Evolutionary conservation across 2,113 vertebrate species (phyloP), one percentile per base, ranked within the genome.

Genomic region (Clinocottus analis): DNA sequence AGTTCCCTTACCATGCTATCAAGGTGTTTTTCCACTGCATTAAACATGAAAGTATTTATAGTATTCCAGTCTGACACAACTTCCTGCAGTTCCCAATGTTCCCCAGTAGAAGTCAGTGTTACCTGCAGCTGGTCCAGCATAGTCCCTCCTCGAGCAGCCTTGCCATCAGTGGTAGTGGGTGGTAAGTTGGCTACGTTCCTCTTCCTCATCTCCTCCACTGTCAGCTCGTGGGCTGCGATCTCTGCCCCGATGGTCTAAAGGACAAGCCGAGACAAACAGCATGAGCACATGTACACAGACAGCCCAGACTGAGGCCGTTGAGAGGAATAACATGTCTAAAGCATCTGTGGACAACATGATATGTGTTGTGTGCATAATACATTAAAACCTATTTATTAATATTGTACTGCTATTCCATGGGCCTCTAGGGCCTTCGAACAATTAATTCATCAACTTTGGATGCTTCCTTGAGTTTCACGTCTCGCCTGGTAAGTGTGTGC

Each of bases 81-180:
- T 53, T 14, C 7, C 12, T 82, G 68, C 65, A 80, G 47, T 29
- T 80, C 16, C 43, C 3, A 0, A 12, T 25, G n/a, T 55, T 75
- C 13, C 47, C 90, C 91, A 92, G 75, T 21, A 84, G 93, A 63
- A 43, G 89, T 70, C 92, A 92, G 77, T 83, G 80, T 91, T 93
- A 99, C 98, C 98, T 99, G 98, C 21, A 99, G 88, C 51, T 94
- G 93, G 80, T 99, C 98, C 93, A 97, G 83, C 89, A 95, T 96
- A 79, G 96, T 96, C 41, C 96, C 97, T 82, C 96, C 94, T 58
- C 96, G 94, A 2, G 90, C 66, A 5, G 92, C 79, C 85, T 97
- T 96, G 78, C 95, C 94, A 11, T 98, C 97, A 2, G 95, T 71
- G 37, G 94, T 90, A 1, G 93, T 56, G 0, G 93, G 91, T 29